A percentile compares a stretch with the other conserved stretches of the same genome.
These are phyloP conservation scores for Acronicta psi DNA, from an alignment of 2,888 invertebrate genomes.

Conservation along the genomic window DNA sequence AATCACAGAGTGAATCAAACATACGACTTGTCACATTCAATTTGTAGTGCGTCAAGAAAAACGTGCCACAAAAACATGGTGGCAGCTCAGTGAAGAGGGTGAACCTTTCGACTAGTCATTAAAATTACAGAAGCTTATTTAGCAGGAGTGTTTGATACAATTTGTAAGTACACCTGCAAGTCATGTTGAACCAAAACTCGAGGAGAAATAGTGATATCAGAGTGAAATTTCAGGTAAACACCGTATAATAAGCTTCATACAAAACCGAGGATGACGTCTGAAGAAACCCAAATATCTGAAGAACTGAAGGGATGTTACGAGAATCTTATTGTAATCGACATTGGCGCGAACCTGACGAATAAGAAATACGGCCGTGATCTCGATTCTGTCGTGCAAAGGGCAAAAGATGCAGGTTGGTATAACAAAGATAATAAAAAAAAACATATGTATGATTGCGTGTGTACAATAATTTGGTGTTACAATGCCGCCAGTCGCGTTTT, in stretches of 20 bases:
- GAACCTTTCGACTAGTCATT: conserved; percentile 81
- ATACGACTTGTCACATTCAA: conserved; percentile 23
- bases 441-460: conserved; percentile 62
- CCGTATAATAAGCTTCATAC: conserved; percentile 85
- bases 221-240: conserved; percentile 80
- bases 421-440: conserved; percentile 37
- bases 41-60: conserved; percentile 32
- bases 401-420: conserved; percentile 95
- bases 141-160: conserved; percentile 88
- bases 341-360: conserved; percentile 97
- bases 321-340: conserved; percentile 97
- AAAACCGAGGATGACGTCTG: conserved; percentile 86
- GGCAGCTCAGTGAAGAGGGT: conserved; percentile 85
- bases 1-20: conserved; percentile 19
- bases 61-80: conserved; percentile 81
- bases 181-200: conserved; percentile 11
- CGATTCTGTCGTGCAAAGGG: conserved; percentile 96
- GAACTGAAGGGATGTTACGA: conserved; percentile 95
- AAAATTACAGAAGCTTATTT: conserved; percentile 84
- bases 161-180: conserved; percentile 73
- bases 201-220: conserved; percentile 38
- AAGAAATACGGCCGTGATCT: conserved; percentile 97
- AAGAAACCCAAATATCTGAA: conserved; percentile 85
- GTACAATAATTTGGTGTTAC: conserved; percentile 54
- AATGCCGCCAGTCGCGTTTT: conserved; percentile 52